Evolutionary conservation across 1,140 invertebrate genomes (phyloP).

Genomic region (Spodoptera litura): DNA sequence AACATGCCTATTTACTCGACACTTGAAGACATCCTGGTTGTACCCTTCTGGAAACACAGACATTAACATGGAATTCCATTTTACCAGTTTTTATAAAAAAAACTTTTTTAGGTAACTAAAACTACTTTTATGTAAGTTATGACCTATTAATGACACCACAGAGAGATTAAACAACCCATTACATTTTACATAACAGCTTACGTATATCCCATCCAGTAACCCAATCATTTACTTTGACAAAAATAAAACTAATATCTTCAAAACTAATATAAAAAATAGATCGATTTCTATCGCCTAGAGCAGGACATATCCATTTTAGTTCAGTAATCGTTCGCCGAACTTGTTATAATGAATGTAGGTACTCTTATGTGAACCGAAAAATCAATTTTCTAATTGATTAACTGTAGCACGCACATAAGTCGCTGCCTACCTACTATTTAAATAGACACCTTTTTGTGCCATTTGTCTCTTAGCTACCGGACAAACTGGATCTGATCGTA

Average conservation of each 20-base stretch:
- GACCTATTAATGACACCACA: too few species aligned
- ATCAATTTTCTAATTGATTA: conserved; percentile 29
- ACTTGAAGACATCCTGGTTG: too few species aligned
- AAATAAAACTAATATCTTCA: not conserved
- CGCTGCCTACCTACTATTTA: not conserved
- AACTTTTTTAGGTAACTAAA: too few species aligned
- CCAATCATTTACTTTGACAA: too few species aligned
- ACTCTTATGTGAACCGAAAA: conserved; percentile 10
- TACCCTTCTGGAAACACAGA: too few species aligned
- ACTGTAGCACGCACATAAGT: not conserved
- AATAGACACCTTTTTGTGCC: conserved; percentile 20
- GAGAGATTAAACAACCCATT: too few species aligned
- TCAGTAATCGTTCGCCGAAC: conserved; percentile 3
- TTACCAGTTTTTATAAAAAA: too few species aligned
- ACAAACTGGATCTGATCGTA: not conserved
- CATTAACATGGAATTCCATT: too few species aligned
- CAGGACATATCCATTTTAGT: not conserved
- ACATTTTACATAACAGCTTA: too few species aligned
- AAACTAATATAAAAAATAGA: conserved; percentile 4
- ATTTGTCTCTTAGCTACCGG: conserved; percentile 10
- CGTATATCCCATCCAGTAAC: too few species aligned
- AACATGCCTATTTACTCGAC: too few species aligned
- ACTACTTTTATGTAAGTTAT: too few species aligned
- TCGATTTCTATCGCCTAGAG: conserved; percentile 14
- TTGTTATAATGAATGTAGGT: conserved; percentile 1